Evolutionary conservation across 2,113 vertebrate genomes (phyloP).

Genomic region (Neopipo cinnamomea): DNA sequence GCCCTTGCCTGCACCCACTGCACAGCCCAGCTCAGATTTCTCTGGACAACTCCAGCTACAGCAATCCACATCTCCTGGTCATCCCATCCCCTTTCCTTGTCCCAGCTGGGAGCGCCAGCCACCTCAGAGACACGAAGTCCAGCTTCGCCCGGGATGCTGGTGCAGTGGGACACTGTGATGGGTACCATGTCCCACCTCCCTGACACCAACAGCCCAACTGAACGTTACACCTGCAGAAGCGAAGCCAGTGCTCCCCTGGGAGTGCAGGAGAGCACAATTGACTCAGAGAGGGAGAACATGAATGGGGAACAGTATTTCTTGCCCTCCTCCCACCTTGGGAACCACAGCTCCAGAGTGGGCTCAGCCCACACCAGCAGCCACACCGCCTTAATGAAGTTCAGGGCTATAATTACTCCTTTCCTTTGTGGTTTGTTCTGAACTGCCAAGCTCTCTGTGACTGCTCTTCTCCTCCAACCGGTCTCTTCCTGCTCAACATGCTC

Average conservation of each 20-base stretch:
- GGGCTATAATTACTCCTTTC: neutral
- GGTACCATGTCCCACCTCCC: neutral
- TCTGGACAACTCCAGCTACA: fast-evolving
- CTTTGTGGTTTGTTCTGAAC: neutral
- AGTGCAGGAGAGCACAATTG: neutral
- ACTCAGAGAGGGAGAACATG: neutral
- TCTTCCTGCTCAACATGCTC: conserved; percentile 26
- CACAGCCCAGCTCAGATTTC: neutral
- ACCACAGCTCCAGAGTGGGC: neutral
- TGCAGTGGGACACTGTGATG: neutral
- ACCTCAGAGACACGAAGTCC: fast-evolving
- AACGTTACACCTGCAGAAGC: fast-evolving
- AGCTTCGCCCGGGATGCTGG: neutral
- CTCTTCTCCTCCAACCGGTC: neutral
- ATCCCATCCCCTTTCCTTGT: neutral
- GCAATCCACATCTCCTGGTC: neutral
- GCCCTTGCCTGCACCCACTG: neutral
- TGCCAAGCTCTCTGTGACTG: neutral
- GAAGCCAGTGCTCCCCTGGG: neutral
- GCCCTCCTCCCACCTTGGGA: neutral
- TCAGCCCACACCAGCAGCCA: neutral
- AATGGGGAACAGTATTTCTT: neutral
- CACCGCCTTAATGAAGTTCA: neutral
- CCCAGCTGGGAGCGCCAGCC: neutral
- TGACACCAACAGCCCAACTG: neutral